Evolutionary conservation across 2,113 vertebrate genomes (phyloP).

Genomic region (Saguinus midas): DNA sequence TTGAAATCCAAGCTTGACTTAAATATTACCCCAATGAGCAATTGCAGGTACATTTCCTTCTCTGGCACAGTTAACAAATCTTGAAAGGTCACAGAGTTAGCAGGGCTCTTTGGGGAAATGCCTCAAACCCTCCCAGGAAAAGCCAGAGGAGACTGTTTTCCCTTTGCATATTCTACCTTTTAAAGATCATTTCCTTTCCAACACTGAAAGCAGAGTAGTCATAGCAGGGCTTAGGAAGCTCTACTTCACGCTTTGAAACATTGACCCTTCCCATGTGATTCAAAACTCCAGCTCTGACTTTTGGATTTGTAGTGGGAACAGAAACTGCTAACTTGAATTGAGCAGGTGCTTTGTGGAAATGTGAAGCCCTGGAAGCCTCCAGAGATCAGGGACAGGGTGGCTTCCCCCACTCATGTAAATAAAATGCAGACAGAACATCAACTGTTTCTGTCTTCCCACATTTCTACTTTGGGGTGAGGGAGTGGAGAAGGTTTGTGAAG

Average conservation of each 20-base stretch:
- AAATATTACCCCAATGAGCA: constrained; percentile 69
- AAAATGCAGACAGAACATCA: background rate
- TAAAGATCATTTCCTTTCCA: constrained; percentile 24
- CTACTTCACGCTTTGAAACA: background rate
- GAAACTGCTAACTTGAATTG: background rate
- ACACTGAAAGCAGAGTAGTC: background rate
- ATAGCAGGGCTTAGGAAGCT: background rate
- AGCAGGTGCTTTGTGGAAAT: background rate
- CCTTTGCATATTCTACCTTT: background rate
- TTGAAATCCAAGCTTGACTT: constrained; percentile 61
- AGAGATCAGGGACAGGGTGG: background rate
- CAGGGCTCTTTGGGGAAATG: background rate
- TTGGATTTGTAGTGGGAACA: background rate
- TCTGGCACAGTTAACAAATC: background rate
- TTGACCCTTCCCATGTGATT: background rate
- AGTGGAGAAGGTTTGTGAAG: background rate
- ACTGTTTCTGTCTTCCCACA: background rate
- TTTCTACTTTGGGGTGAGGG: background rate
- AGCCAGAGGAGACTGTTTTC: background rate
- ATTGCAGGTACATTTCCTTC: constrained; percentile 56
- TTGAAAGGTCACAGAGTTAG: background rate
- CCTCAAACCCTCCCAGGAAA: background rate
- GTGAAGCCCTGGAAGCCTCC: background rate
- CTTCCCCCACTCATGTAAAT: background rate
- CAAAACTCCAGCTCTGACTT: background rate